Conservation (phyloP, 2,113 vertebrate species). For the Podarcis raffonei region DNA sequence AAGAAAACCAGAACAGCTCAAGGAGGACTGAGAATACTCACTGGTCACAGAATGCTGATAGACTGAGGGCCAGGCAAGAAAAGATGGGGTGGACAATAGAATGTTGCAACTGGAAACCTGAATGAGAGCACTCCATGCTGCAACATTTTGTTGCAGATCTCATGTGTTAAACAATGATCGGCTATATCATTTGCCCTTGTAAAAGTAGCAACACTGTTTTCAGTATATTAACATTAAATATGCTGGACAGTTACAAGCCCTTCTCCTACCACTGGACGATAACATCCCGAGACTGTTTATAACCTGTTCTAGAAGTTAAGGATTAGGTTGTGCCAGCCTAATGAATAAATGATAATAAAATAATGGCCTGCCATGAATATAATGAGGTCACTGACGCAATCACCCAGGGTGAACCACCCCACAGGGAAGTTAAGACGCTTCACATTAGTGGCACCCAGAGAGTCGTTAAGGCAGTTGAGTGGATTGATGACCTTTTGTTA, state of each 20-base stretch:
- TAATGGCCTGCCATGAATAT: slow-evolving; percentile 28
- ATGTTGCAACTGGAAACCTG: background rate
- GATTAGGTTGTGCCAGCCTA: slow-evolving; percentile 5
- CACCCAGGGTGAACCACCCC: slow-evolving; percentile 4
- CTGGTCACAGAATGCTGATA: background rate
- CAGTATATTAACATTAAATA: background rate
- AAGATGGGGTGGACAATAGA: background rate
- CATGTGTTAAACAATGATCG: background rate
- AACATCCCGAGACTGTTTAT: background rate
- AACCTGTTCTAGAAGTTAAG: slow-evolving; percentile 13
- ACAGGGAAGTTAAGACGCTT: slow-evolving; percentile 23
- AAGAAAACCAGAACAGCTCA: background rate
- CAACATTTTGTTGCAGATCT: background rate
- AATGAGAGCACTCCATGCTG: background rate
- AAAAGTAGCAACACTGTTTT: background rate
- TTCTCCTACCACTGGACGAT: background rate
- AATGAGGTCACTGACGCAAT: slow-evolving; percentile 11
- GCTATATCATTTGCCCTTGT: background rate
- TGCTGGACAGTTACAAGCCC: background rate
- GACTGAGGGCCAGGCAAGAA: no score
- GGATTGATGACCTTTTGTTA: slow-evolving; percentile 41
- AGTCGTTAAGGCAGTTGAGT: slow-evolving; percentile 32
- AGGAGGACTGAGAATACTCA: background rate
- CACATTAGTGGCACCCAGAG: slow-evolving; percentile 25
- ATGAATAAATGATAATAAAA: slow-evolving; percentile 27